Conservation (phyloP, 2,113 vertebrate genomes). For the Thamnaconus septentrionalis region DNA sequence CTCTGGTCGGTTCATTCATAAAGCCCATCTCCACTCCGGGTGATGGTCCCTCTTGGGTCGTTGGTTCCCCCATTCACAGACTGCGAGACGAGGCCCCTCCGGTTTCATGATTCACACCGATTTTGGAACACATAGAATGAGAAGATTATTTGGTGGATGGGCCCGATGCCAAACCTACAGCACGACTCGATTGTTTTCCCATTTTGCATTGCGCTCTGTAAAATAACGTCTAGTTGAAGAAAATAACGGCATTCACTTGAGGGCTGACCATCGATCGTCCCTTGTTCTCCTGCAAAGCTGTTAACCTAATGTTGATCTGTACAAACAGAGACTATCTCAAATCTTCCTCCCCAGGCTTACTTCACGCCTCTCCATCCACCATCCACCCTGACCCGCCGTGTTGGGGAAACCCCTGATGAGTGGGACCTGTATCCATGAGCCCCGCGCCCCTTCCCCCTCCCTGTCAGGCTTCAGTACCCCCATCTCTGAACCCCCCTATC, state of each 20-base stretch:
- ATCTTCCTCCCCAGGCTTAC: conserved; percentile 43
- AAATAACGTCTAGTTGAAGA: conserved; percentile 8
- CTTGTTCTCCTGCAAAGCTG: neutral
- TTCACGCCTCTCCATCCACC: conserved; percentile 39
- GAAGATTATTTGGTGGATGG: conserved; percentile 31
- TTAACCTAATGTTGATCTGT: no score
- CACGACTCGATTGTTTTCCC: conserved; percentile 24
- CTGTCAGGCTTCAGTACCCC: conserved; percentile 88
- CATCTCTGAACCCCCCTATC: conserved; percentile 84
- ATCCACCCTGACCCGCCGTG: conserved; percentile 65
- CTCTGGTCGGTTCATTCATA: conserved; percentile 68
- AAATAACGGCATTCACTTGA: neutral
- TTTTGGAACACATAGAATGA: conserved; percentile 19
- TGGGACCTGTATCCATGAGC: conserved; percentile 90
- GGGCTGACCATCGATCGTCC: conserved; percentile 39
- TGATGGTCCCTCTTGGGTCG: conserved; percentile 48
- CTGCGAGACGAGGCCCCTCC: conserved; percentile 25
- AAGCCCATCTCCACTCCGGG: conserved; percentile 47
- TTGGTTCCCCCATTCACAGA: conserved; percentile 56
- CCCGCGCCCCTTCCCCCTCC: conserved; percentile 89
- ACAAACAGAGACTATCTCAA: neutral
- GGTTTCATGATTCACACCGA: conserved; percentile 29
- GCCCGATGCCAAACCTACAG: conserved; percentile 26
- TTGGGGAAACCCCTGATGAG: conserved; percentile 76
- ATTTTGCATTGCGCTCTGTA: conserved; percentile 20